Conservation (phyloP, 2,797 vertebrate genomes). For the Micrastur ruficollis region DNA sequence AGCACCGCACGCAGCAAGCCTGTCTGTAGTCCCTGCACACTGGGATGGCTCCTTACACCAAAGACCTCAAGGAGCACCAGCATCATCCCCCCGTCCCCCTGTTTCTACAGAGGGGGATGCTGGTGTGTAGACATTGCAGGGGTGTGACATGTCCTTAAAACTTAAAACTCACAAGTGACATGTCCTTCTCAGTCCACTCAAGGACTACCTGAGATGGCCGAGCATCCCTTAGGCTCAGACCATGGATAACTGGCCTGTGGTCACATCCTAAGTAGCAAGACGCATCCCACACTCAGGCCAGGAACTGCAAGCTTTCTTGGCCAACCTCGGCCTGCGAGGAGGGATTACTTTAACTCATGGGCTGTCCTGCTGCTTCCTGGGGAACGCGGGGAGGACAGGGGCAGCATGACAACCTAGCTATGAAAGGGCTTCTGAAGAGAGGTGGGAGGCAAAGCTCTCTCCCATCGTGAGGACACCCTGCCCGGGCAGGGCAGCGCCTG, state of each 20-base stretch:
- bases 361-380: not conserved
- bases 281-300: rapidly evolving
- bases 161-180: no score
- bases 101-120: not conserved
- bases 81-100: not conserved
- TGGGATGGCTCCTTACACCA: not conserved
- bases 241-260: rapidly evolving
- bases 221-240: not conserved
- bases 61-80: not conserved
- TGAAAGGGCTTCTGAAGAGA: no score
- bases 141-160: no score
- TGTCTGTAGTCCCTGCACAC: not conserved
- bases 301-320: not conserved
- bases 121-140: rapidly evolving
- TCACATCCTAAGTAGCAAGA: not conserved
- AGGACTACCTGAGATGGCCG: rapidly evolving
- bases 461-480: rapidly evolving
- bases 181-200: rapidly evolving
- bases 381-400: rapidly evolving
- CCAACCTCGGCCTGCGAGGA: no score
- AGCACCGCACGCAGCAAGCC: not conserved
- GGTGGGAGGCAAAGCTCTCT: no score
- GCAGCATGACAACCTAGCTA: rapidly evolving
- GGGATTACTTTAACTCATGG: rapidly evolving
- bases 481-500: not conserved